Conservation (phyloP, 2,113 vertebrate species). For the Campylorhamphus procurvoides region DNA sequence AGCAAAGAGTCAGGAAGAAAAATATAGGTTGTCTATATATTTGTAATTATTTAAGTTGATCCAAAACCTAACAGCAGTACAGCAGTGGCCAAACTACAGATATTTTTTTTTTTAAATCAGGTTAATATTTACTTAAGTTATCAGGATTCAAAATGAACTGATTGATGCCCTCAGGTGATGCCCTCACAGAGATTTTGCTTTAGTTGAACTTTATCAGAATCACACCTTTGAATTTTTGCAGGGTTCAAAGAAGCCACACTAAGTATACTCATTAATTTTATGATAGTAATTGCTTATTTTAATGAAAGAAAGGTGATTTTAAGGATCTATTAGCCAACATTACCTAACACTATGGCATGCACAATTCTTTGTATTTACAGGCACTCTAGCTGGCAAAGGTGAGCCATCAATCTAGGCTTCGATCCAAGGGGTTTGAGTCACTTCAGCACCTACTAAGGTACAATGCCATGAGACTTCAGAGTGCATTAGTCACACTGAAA, state of each 20-base stretch:
- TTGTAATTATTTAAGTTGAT: not conserved
- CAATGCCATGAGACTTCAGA: not conserved
- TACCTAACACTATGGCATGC: not conserved
- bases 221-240: not conserved
- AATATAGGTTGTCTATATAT: not conserved
- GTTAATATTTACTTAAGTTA: not conserved
- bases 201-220: not conserved
- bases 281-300: not conserved
- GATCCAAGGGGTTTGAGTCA: not conserved
- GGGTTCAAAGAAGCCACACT: not conserved
- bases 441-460: not conserved
- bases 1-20: not conserved
- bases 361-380: not conserved
- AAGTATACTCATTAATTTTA: not conserved
- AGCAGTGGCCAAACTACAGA: not conserved
- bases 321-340: not conserved
- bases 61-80: not conserved
- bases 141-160: not conserved
- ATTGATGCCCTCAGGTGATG: not conserved
- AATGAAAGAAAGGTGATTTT: not conserved
- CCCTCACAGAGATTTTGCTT: not conserved
- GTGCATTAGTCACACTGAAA: not conserved
- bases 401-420: not conserved
- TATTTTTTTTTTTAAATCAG: not conserved
- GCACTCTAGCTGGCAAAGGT: not conserved